Conservation (phyloP, 2,888 invertebrate species). For the Trachelus stipa region DNA sequence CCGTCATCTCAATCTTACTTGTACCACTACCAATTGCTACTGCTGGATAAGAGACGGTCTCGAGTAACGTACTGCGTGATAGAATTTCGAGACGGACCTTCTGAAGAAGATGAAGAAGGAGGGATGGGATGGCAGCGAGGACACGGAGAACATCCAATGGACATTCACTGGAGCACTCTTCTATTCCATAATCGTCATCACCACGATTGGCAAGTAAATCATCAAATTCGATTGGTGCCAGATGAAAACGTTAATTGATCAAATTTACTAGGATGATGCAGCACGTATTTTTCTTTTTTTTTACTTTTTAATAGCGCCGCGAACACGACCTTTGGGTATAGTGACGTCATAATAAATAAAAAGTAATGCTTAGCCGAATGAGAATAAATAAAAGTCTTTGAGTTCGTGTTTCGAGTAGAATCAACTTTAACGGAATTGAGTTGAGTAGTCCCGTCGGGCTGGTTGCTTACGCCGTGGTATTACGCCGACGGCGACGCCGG, state of each 20-base stretch:
- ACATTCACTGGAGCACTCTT: conserved; percentile 90
- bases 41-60: background rate
- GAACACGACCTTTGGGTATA: background rate
- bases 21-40: background rate
- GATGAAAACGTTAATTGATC: background rate
- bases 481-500: background rate
- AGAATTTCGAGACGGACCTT: conserved; percentile 77
- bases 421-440: background rate
- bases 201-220: conserved; percentile 85
- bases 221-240: too few species aligned
- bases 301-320: background rate
- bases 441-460: background rate
- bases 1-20: background rate
- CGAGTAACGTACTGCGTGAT: conserved; percentile 1
- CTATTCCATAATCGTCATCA: conserved; percentile 96
- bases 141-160: conserved; percentile 77
- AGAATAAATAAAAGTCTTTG: background rate
- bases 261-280: background rate
- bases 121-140: conserved; percentile 89
- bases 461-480: background rate
- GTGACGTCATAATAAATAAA: background rate
- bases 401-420: background rate
- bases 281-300: background rate
- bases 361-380: background rate
- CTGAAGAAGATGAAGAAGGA: conserved; percentile 86